Conservation (phyloP, 2,888 invertebrate species). For the Icerya purchasi region DNA sequence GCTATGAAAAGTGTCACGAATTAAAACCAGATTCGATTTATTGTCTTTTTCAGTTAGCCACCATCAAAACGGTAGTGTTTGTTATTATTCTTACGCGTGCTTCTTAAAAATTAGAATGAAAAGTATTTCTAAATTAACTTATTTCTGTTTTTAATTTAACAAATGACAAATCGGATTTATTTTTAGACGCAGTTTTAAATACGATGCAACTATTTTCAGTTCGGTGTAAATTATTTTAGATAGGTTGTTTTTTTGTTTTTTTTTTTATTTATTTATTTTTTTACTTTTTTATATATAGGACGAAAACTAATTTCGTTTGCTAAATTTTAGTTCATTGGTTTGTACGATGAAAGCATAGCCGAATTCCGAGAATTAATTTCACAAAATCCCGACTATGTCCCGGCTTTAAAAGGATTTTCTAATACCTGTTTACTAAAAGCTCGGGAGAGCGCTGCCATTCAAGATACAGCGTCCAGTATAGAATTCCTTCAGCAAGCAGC, state of each 20-base stretch:
- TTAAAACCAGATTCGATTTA: constrained; percentile 42
- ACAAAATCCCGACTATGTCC: constrained; percentile 36
- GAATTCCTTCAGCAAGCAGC: constrained; percentile 50
- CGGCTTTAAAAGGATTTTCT: constrained; percentile 57
- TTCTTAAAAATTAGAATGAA: too few relatives aligned
- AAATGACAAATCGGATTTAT: too few relatives aligned
- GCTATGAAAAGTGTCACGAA: constrained; percentile 54
- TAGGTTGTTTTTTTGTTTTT: background rate
- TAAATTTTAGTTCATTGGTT: constrained; percentile 41
- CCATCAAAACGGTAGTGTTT: constrained; percentile 37
- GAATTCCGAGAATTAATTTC: constrained; percentile 40
- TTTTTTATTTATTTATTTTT: background rate
- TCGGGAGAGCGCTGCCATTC: constrained; percentile 38
- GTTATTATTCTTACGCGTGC: too few relatives aligned
- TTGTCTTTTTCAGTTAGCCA: constrained; percentile 51
- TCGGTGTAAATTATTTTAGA: background rate
- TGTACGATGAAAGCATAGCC: constrained; percentile 46
- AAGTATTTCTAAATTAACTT: too few relatives aligned
- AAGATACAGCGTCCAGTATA: constrained; percentile 47
- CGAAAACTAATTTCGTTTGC: too few relatives aligned
- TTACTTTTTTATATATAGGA: background rate
- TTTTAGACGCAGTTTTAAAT: too few relatives aligned
- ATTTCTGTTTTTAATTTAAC: too few relatives aligned
- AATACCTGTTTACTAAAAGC: constrained; percentile 58
- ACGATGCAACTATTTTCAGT: too few relatives aligned